A percentile compares a stretch with the other conserved stretches of the same genome.
Conservation (phyloP, 1,140 invertebrate species). For the Drosophila sp. region DNA sequence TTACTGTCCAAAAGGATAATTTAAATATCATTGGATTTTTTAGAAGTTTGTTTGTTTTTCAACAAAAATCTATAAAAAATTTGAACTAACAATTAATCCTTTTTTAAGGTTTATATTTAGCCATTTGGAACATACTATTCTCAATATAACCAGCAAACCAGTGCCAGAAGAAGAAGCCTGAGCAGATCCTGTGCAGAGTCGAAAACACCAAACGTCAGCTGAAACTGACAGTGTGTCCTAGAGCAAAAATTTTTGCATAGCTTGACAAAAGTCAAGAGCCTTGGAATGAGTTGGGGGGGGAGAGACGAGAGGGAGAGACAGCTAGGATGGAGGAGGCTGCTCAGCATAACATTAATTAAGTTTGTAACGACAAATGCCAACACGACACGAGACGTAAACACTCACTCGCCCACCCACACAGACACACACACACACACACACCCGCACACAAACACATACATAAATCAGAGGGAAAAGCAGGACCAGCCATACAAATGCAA, state of each 20-base stretch:
- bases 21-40: too few relatives aligned
- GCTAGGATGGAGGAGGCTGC: slow-evolving; percentile 3
- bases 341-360: slow-evolving; percentile 70
- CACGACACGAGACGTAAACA: slow-evolving; percentile 56
- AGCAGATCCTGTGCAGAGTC: not conserved
- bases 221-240: slow-evolving; percentile 58
- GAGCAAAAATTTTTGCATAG: slow-evolving; percentile 41
- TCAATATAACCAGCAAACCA: not conserved
- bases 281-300: slow-evolving; percentile 5
- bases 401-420: slow-evolving; percentile 4
- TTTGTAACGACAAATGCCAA: slow-evolving; percentile 75
- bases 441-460: slow-evolving; percentile 17
- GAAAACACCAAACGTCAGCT: slow-evolving; percentile 44
- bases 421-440: slow-evolving; percentile 6
- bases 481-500: slow-evolving; percentile 52
- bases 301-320: not conserved
- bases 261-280: slow-evolving; percentile 63
- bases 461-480: slow-evolving; percentile 35
- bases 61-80: too few relatives aligned
- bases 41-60: too few relatives aligned
- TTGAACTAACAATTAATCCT: not conserved
- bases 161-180: not conserved
- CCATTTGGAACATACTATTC: too few relatives aligned
- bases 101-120: slow-evolving; percentile 9
- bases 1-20: too few relatives aligned